Evolutionary conservation across 2,888 invertebrate species (phyloP).

Genomic region (Nesidiocoris tenuis): DNA sequence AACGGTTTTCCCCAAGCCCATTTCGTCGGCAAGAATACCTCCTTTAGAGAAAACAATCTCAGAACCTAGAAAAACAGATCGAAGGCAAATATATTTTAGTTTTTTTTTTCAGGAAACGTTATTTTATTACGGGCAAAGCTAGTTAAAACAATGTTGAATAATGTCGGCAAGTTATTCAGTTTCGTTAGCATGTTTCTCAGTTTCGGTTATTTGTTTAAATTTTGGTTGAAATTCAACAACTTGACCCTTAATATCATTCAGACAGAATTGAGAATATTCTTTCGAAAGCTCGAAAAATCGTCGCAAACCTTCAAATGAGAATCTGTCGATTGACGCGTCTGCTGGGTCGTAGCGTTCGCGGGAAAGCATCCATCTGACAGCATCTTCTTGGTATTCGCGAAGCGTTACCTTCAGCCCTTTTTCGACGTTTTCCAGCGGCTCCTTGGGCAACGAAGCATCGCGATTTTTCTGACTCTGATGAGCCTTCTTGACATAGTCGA

Average conservation of each 20-base stretch:
- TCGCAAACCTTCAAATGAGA: constrained; percentile 8
- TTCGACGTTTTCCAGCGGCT: constrained; percentile 53
- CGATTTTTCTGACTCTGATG: constrained; percentile 34
- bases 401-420: constrained; percentile 52
- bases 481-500: constrained; percentile 42
- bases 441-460: constrained; percentile 50
- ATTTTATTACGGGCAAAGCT: too few relatives aligned
- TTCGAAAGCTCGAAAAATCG: too few relatives aligned
- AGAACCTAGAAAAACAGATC: constrained; percentile 40
- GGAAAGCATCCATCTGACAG: constrained; percentile 69
- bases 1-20: constrained; percentile 80
- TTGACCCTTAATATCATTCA: too few relatives aligned
- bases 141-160: too few relatives aligned
- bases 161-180: too few relatives aligned
- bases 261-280: too few relatives aligned
- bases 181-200: too few relatives aligned
- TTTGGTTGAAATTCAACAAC: too few relatives aligned
- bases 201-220: too few relatives aligned
- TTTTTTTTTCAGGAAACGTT: too few relatives aligned
- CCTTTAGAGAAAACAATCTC: constrained; percentile 57
- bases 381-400: constrained; percentile 65
- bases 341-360: constrained; percentile 56
- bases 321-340: neutral
- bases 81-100: too few relatives aligned
- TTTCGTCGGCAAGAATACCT: constrained; percentile 77